Conservation (phyloP, 2,797 vertebrate species). For the Anabacerthia variegaticeps region DNA sequence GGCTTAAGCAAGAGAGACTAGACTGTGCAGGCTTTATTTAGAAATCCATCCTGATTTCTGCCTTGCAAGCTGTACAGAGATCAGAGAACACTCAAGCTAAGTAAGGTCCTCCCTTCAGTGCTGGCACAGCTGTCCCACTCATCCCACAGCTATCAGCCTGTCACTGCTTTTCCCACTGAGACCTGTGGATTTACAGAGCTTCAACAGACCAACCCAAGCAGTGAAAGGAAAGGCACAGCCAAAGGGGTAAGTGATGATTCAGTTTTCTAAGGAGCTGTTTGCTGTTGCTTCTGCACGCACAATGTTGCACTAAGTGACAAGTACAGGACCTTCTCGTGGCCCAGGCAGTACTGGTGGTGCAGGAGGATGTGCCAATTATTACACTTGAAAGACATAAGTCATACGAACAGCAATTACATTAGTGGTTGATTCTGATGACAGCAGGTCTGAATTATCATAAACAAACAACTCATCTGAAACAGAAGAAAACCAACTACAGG, state of each 20-base stretch:
- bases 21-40: constrained; percentile 15
- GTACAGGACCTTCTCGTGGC: neutral
- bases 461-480: neutral
- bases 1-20: constrained; percentile 6
- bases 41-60: constrained; percentile 32
- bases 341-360: neutral
- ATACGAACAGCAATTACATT: neutral
- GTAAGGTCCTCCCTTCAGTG: neutral
- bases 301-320: neutral
- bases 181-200: neutral
- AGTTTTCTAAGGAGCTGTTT: neutral
- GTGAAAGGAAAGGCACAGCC: neutral
- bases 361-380: neutral
- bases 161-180: neutral
- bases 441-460: neutral
- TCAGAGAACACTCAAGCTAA: neutral
- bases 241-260: neutral
- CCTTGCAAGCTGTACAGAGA: neutral
- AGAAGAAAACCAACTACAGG: neutral
- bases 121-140: neutral
- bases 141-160: neutral
- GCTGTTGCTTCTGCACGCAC: neutral
- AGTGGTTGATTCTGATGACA: neutral
- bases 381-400: neutral
- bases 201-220: neutral